These are phyloP conservation scores for Notothenia coriiceps DNA, from an alignment of 2,113 vertebrate genomes.

Conservation along the genomic window DNA sequence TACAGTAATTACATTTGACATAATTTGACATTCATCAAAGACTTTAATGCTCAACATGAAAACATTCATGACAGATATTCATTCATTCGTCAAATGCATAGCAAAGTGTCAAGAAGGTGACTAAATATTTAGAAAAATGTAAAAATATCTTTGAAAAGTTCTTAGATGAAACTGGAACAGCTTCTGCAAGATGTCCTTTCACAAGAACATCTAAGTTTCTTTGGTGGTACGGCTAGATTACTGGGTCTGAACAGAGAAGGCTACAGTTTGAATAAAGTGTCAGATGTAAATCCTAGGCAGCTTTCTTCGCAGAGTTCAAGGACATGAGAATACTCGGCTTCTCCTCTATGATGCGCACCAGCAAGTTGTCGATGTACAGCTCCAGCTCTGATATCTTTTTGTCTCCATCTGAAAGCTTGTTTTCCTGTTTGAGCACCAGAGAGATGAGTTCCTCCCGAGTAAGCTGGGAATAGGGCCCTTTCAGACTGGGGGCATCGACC, in stretches of 20 bases:
- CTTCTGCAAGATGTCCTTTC: neutral
- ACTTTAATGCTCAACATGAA: conserved; percentile 20
- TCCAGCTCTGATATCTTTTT: conserved; percentile 90
- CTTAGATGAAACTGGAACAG: neutral
- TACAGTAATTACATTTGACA: neutral
- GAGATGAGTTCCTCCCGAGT: conserved; percentile 92
- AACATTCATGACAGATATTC: neutral
- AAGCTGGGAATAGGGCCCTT: conserved; percentile 90
- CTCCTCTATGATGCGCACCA: conserved; percentile 94
- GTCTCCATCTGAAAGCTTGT: conserved; percentile 86
- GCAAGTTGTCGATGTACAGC: conserved; percentile 93
- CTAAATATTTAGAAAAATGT: conserved; percentile 2
- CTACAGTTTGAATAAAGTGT: neutral
- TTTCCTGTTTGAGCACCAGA: conserved; percentile 91
- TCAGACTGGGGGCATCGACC: conserved; percentile 58
- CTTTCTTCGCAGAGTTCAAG: conserved; percentile 63
- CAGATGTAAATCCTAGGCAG: conserved; percentile 10
- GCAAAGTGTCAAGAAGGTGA: neutral
- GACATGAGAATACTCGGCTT: conserved; percentile 91
- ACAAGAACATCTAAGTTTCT: neutral
- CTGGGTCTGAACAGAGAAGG: neutral
- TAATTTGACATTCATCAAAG: conserved; percentile 1
- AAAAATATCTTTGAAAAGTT: neutral
- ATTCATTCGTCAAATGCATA: neutral
- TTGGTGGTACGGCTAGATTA: neutral